Base-by-base conservation (phyloP, 2,888 invertebrate genomes). In the Aelia acuminata region DNA sequence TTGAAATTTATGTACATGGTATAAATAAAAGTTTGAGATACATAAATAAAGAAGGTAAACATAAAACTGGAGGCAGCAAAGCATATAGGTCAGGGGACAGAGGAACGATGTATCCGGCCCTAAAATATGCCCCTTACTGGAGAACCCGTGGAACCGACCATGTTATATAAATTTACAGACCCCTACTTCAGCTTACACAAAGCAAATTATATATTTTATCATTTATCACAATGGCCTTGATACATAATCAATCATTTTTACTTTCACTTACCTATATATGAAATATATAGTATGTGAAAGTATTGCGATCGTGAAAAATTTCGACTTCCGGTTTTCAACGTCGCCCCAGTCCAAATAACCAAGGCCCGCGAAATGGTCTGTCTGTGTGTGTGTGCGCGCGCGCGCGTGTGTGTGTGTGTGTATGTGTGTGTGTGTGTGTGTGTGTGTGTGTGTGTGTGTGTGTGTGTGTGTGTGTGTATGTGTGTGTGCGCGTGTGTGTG, bases 131-230 rank as follows among this genome's bases (percentile, higher is more conserved):
- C 26, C 57, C n/a, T 8, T 57, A 11, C 57, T 57, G 57, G 57
- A 57, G 57, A 57, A 57, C 57, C 57, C 57, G n/a, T 57, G 57
- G 57, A 57, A 57, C 57, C n/a, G 57, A 57, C 57, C 57, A 57
- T 57, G 57, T 57, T 57, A 57, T 57, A 26, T 57, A 57, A 57
- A 57, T 57, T 57, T 57, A 26, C 57, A n/a, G 57, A 26, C 26
- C 57, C 57, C 57, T 26, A 57, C n/a, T 57, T 26, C 57, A 57
- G 57, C 57, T 57, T 57, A 13, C 57, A 57, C 57, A 26, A 57
- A 57, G 26, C 26, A n/a, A 57, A 26, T 26, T 57, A 57, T 26
- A 57, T 57, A 26, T 57, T 15, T 10, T 13, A n/a, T 26, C 57
- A 26, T 57, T 57, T 57, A 57, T 57, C 26, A 57, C 57, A 57